These are phyloP conservation scores for Gymnocheta viridis DNA, from an alignment of 2,888 invertebrate species.

Conservation along the genomic window DNA sequence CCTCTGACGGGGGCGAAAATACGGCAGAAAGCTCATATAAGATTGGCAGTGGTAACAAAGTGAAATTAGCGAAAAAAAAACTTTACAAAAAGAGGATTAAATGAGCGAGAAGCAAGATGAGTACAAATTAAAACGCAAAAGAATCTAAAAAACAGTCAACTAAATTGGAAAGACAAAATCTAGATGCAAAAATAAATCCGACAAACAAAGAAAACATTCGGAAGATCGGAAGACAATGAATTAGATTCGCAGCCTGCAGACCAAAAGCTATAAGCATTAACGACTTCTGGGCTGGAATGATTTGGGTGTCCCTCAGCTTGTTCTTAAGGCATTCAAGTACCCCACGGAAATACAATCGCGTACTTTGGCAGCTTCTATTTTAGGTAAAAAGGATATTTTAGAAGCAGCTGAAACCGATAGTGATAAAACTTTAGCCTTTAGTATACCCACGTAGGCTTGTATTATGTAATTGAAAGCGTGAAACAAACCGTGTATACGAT, in stretches of 20 bases:
- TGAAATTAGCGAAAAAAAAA: slow-evolving; percentile 5
- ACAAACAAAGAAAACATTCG: slow-evolving; percentile 52
- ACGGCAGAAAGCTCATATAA: slow-evolving; percentile 30
- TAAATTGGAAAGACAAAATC: neutral
- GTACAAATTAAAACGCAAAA: slow-evolving; percentile 70
- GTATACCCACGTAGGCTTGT: slow-evolving; percentile 94
- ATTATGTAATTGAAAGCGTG: slow-evolving; percentile 88
- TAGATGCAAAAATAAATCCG: neutral
- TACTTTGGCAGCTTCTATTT: slow-evolving; percentile 91
- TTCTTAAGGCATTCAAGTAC: slow-evolving; percentile 89
- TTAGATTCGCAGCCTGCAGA: slow-evolving; percentile 70
- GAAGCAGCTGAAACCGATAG: slow-evolving; percentile 99
- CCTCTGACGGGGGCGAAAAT: slow-evolving; percentile 5
- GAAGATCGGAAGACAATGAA: slow-evolving; percentile 71
- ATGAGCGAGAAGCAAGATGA: slow-evolving; percentile 74
- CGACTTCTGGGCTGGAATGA: slow-evolving; percentile 85
- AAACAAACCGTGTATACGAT: too few relatives aligned
- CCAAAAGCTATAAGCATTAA: slow-evolving; percentile 69
- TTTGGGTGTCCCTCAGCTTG: slow-evolving; percentile 85
- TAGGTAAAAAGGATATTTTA: slow-evolving; percentile 93
- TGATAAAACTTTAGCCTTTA: slow-evolving; percentile 99
- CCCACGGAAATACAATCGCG: slow-evolving; percentile 95
- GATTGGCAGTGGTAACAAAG: slow-evolving; percentile 12
- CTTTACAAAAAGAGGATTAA: slow-evolving; percentile 74
- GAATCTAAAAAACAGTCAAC: slow-evolving; percentile 67